phyloP scores from a whole-genome alignment of 2,797 vertebrate species.

The Macropus fuliginosus region DNA sequence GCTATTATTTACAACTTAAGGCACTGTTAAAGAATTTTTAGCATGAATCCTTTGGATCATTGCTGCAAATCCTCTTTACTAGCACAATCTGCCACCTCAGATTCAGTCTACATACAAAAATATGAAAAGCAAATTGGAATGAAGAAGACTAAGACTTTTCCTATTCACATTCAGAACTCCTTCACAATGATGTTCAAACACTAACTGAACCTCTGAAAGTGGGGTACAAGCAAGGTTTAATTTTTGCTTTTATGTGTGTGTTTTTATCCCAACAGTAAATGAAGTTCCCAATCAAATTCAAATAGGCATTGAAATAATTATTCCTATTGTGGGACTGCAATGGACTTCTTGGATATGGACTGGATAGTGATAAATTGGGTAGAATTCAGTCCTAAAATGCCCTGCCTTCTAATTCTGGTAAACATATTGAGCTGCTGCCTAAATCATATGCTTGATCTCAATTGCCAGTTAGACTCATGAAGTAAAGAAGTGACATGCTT shows the following conservation, averaged over 20 bases:
- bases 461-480: conserved; percentile 45
- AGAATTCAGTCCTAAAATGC: conserved; percentile 75
- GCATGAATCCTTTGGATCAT: neutral
- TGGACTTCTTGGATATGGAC: conserved; percentile 53
- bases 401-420: conserved; percentile 67
- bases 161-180: conserved; percentile 13
- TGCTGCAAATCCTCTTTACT: neutral
- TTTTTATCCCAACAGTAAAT: conserved; percentile 1
- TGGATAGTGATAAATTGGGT: conserved; percentile 63
- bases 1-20: neutral
- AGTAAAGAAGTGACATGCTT: conserved; percentile 55
- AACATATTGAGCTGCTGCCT: conserved; percentile 59
- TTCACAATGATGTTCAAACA: conserved; percentile 33
- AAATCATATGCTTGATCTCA: conserved; percentile 65
- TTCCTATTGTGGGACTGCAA: neutral
- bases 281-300: neutral
- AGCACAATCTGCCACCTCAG: neutral
- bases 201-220: conserved; percentile 12
- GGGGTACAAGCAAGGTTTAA: neutral
- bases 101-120: neutral
- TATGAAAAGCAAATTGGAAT: conserved; percentile 26
- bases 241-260: neutral
- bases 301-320: conserved; percentile 10
- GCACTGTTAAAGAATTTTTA: neutral
- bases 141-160: conserved; percentile 7